Evolutionary conservation across 1,140 invertebrate genomes (phyloP).

Genomic region (Metopolophium dirhodum): DNA sequence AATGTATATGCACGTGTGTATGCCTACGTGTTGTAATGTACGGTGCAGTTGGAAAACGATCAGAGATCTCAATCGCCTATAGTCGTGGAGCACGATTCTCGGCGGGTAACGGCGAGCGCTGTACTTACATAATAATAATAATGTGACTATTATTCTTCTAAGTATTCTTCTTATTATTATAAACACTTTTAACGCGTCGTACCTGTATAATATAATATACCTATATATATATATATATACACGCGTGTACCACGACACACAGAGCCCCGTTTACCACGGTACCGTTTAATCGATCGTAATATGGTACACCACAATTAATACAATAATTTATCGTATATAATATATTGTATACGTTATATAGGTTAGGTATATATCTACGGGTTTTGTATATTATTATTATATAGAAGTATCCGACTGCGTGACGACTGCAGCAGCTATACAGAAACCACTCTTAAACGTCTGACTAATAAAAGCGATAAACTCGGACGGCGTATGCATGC

Average conservation of each 20-base stretch:
- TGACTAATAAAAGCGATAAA: not conserved
- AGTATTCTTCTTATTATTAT: not conserved
- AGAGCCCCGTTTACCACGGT: not conserved
- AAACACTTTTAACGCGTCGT: not conserved
- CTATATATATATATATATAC: not conserved
- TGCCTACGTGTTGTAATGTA: not conserved
- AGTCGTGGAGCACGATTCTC: conserved; percentile 23
- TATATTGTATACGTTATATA: not conserved
- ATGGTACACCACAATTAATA: conserved; percentile 2
- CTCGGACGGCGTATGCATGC: not conserved
- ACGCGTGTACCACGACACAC: not conserved
- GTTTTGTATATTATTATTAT: not conserved
- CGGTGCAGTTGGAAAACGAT: conserved; percentile 3
- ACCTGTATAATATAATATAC: not conserved
- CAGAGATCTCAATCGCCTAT: not conserved
- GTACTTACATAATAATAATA: not conserved
- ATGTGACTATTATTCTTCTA: not conserved
- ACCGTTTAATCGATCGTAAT: not conserved
- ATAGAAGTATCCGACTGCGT: not conserved
- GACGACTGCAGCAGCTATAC: not conserved
- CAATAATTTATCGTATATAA: not conserved
- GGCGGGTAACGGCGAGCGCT: not conserved
- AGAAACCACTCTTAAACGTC: not conserved
- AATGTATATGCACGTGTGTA: not conserved
- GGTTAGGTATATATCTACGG: not conserved